Evolutionary conservation across 2,113 vertebrate genomes (phyloP).

Genomic region (Raphicerus campestris): DNA sequence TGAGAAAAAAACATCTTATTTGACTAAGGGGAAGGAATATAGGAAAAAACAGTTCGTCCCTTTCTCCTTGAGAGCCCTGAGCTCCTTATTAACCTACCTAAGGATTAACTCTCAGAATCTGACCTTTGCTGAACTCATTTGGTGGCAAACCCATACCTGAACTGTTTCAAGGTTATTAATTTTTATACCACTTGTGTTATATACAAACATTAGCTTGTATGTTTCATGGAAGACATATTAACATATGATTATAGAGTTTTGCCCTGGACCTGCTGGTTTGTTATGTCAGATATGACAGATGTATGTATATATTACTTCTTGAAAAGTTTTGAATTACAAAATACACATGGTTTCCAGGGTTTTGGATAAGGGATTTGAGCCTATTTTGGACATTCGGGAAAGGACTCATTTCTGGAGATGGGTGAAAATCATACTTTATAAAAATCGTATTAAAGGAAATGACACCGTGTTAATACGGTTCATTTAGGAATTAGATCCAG

Average conservation of each 20-base stretch:
- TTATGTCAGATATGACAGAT: neutral
- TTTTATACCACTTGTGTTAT: neutral
- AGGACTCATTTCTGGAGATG: neutral
- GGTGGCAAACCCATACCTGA: neutral
- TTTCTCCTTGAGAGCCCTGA: neutral
- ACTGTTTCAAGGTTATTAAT: neutral
- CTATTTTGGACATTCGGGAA: neutral
- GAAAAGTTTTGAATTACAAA: slow-evolving; percentile 20
- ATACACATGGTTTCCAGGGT: neutral
- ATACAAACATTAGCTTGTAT: neutral
- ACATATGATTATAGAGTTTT: neutral
- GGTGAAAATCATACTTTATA: neutral
- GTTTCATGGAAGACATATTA: neutral
- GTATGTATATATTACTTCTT: neutral
- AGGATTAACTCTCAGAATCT: neutral
- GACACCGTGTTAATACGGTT: neutral
- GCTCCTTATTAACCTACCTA: neutral
- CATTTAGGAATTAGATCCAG: neutral
- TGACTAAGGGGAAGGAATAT: neutral
- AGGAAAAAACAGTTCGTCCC: neutral
- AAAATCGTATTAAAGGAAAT: slow-evolving; percentile 5
- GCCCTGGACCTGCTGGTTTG: neutral
- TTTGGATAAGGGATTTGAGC: neutral
- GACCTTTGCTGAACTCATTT: neutral
- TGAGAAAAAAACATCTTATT: neutral